A percentile compares a stretch with the other conserved stretches of the same genome.
Conservation (phyloP, 2,888 invertebrate species). For the Aradus depressus region DNA sequence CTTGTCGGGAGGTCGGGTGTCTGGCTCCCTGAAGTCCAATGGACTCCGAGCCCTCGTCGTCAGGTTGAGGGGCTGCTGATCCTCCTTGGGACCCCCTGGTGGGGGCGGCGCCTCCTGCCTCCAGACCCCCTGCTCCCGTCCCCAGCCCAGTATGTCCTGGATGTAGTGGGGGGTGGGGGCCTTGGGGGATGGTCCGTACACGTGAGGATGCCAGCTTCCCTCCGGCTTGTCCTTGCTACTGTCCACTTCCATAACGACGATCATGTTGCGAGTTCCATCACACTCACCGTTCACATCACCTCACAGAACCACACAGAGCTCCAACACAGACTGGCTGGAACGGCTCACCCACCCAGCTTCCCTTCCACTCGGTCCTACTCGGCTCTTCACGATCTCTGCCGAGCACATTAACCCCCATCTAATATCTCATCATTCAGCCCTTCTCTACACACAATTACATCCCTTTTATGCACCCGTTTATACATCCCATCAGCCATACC, state of each 20-base stretch:
- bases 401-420: slow-evolving; percentile 4
- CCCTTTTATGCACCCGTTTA: too few relatives aligned
- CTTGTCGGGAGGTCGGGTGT: not conserved
- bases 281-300: slow-evolving; percentile 9
- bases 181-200: slow-evolving; percentile 70
- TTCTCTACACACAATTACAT: slow-evolving; percentile 22
- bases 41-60: slow-evolving; percentile 32
- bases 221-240: slow-evolving; percentile 6
- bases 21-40: slow-evolving; percentile 23
- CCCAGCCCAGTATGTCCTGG: slow-evolving; percentile 66
- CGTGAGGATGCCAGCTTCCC: slow-evolving; percentile 74
- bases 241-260: slow-evolving; percentile 9
- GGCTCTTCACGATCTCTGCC: slow-evolving; percentile 17
- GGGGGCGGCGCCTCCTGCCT: not conserved
- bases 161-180: slow-evolving; percentile 79
- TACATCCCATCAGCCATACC: too few relatives aligned
- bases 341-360: not conserved
- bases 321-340: slow-evolving; percentile 3
- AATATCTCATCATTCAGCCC: slow-evolving; percentile 7
- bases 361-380: slow-evolving; percentile 16
- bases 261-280: slow-evolving; percentile 1
- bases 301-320: too few relatives aligned
- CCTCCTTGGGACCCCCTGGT: slow-evolving; percentile 4
- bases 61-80: slow-evolving; percentile 37
- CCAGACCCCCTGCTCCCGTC: too few relatives aligned